phyloP scores from a whole-genome alignment of 1,140 invertebrate species.

The Helicoverpa armigera region DNA sequence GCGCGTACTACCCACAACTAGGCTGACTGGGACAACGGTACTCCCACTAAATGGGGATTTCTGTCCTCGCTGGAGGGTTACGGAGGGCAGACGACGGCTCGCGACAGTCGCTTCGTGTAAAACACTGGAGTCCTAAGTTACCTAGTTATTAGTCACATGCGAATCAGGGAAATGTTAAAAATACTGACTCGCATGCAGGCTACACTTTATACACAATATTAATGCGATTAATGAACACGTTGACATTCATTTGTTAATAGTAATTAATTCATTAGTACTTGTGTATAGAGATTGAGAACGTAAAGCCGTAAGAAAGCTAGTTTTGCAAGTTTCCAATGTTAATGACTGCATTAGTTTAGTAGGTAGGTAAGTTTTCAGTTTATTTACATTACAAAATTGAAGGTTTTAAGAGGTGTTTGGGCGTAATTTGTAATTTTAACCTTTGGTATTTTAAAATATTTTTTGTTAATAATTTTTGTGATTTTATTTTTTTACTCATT shows the following conservation, averaged over 20 bases:
- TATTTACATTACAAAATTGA: too few species aligned
- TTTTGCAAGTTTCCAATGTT: too few species aligned
- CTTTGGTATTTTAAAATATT: too few species aligned
- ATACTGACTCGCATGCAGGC: not conserved
- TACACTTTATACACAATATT: slow-evolving; percentile 1
- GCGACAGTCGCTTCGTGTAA: not conserved
- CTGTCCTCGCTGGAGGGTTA: not conserved
- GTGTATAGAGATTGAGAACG: too few species aligned
- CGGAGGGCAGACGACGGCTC: not conserved
- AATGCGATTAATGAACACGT: not conserved
- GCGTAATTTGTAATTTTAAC: too few species aligned
- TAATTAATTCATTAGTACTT: too few species aligned
- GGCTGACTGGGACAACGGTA: not conserved
- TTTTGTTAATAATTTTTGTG: too few species aligned
- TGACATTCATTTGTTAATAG: not conserved
- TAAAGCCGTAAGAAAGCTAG: too few species aligned
- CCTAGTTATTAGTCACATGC: not conserved
- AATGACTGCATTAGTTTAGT: too few species aligned
- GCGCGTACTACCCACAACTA: not conserved
- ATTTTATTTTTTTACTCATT: too few species aligned
- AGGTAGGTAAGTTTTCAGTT: too few species aligned
- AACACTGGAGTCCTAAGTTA: not conserved
- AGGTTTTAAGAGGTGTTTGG: too few species aligned
- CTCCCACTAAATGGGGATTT: not conserved
- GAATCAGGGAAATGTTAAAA: not conserved